Conservation (phyloP, 2,113 vertebrate genomes). For the Regulus satrapa region DNA sequence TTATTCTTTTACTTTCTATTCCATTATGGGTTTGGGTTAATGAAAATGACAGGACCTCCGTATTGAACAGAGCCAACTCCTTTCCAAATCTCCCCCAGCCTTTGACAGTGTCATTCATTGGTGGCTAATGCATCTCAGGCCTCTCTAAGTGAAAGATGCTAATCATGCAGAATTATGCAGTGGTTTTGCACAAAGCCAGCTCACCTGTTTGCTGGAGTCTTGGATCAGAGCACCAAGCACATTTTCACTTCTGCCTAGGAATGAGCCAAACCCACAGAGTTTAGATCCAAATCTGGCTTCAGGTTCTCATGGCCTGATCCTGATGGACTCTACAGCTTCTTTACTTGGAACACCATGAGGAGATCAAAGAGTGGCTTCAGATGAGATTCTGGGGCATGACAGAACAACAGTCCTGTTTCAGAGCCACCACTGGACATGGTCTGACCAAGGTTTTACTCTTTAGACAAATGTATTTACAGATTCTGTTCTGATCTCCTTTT, state of each 20-base stretch:
- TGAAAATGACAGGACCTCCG: background rate
- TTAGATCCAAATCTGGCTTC: background rate
- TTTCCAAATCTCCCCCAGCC: background rate
- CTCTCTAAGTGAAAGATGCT: conserved; percentile 9
- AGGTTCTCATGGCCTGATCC: background rate
- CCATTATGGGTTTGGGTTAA: background rate
- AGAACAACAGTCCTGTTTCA: background rate
- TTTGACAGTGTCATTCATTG: background rate
- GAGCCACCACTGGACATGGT: fast-evolving
- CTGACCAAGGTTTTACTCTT: background rate
- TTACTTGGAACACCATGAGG: background rate
- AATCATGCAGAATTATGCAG: background rate
- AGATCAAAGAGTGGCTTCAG: background rate
- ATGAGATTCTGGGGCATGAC: background rate
- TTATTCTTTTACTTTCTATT: background rate
- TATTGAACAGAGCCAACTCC: background rate
- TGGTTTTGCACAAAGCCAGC: conserved; percentile 25
- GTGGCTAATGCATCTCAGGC: background rate
- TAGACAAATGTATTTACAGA: background rate
- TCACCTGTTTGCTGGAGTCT: conserved; percentile 53
- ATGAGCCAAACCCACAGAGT: conserved; percentile 28
- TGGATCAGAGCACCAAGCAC: conserved; percentile 14
- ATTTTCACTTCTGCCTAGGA: background rate
- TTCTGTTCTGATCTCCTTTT: background rate
- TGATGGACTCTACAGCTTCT: background rate